Base-by-base conservation (phyloP, 37 sponge, comb jelly and placozoan genomes). In the Geodia barretti region DNA sequence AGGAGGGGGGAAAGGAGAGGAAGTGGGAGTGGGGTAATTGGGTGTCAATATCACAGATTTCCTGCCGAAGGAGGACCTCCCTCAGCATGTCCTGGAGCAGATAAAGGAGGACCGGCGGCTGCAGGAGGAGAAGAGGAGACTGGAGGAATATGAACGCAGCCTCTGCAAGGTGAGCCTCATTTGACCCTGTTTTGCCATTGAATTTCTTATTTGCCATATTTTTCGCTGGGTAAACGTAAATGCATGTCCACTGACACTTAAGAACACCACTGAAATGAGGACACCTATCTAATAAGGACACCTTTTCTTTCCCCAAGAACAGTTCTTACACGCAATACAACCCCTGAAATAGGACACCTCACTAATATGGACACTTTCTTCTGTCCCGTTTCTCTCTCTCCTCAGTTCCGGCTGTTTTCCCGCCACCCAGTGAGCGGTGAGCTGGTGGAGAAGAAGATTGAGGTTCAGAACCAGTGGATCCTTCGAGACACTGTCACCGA, bases 401-500 rank as follows among this genome's bases (percentile, higher is more conserved):
- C 21, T 2, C 40, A 95, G 96, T 77, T 95, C 75, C 90, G 91
- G 38, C 77, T 95, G 41, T 92, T 87, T 66, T 86, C 78, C 60
- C 58, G 60, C n/a, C 95, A 94, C 65, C 92, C 95, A 1, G 60
- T 65, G 25, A 73, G 72, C 20, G 66, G 65, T 0, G 87, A 82
- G 66, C 61, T 80, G 64, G 2, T 84, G 21, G 89, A 94, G 39
- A 68, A 61, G 37, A 88, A 76, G 36, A 30, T 97, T 61, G 95
- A 91, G 25, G 72, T 97, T 14, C 92, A 94, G 75, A 82, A 94
- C 24, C 92, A 94, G 30, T 64, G 79, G 36, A 81, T 87, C 33
- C 77, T 97, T 29, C 54, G 35, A 3, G 82, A 83, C 20, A 92
- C 95, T 11, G 76, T 69, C 1, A 64, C 73, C 11, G 74, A 82